These are phyloP conservation scores for Stichodactyla mertensii DNA, from an alignment of 64 coral and sea anemone species.

Conservation along the genomic window DNA sequence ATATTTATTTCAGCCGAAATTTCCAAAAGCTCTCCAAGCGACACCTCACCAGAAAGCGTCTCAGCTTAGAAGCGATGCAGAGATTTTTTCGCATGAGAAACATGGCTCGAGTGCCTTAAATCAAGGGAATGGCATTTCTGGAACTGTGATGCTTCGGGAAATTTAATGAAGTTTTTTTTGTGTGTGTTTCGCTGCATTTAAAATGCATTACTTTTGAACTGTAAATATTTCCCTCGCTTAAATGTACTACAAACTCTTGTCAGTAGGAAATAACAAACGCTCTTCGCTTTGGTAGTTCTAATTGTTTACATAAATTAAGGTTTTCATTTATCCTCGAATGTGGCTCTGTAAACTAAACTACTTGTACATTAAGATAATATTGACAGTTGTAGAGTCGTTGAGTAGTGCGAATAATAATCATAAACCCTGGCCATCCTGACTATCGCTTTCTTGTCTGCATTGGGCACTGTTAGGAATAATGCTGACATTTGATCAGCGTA, in stretches of 20 bases:
- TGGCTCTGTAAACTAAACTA: not conserved
- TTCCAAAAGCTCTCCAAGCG: conserved; percentile 28
- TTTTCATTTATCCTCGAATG: not conserved
- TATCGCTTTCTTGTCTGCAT: not conserved
- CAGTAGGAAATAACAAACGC: not conserved
- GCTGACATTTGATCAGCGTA: not conserved
- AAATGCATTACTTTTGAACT: not conserved
- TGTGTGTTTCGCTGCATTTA: not conserved
- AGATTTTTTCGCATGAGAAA: not conserved
- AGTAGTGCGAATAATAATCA: not conserved
- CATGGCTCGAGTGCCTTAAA: not conserved
- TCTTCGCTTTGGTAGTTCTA: not conserved
- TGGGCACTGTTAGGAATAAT: not conserved
- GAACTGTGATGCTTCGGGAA: not conserved
- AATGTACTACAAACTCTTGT: too few relatives aligned
- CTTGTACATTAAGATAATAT: not conserved
- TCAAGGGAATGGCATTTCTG: not conserved
- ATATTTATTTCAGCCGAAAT: conserved; percentile 24
- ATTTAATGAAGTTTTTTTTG: not conserved
- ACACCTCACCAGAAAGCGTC: conserved; percentile 1
- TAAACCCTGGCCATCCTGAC: not conserved
- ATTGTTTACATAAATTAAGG: not conserved
- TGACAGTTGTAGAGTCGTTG: not conserved
- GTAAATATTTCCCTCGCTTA: not conserved
- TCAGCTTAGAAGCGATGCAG: not conserved